Evolutionary conservation across 2,797 vertebrate species (phyloP).

Genomic region (Mionectes olivaceus): DNA sequence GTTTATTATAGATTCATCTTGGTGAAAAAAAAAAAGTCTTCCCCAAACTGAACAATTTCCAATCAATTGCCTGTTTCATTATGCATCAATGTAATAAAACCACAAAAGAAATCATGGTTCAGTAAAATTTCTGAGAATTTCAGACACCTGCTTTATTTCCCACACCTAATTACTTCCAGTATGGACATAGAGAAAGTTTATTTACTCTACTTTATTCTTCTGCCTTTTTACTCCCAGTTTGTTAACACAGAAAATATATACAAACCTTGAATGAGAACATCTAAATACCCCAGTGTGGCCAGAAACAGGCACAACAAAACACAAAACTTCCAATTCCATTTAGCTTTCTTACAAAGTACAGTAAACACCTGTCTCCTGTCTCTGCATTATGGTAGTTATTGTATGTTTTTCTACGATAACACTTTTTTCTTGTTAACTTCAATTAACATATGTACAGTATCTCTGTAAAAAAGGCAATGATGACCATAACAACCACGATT

Average conservation of each 20-base stretch:
- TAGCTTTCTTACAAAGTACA: background rate
- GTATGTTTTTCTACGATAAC: background rate
- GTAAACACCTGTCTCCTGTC: background rate
- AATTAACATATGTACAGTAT: background rate
- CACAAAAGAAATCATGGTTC: background rate
- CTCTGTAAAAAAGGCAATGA: background rate
- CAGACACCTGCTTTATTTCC: background rate
- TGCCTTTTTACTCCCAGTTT: background rate
- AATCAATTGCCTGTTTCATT: fast-evolving
- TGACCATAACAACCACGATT: background rate
- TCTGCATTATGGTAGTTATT: background rate
- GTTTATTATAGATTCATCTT: background rate
- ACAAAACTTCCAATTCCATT: background rate
- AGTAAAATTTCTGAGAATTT: background rate
- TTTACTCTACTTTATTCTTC: background rate
- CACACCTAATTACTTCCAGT: background rate
- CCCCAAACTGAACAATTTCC: background rate
- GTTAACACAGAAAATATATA: background rate
- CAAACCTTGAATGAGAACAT: background rate
- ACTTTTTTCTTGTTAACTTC: background rate
- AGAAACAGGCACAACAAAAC: background rate
- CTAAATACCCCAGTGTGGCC: background rate
- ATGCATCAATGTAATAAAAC: background rate
- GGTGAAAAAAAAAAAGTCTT: background rate
- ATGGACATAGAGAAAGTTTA: background rate